These are phyloP conservation scores for Vultur gryphus DNA, from an alignment of 2,797 vertebrate species.

Conservation along the genomic window DNA sequence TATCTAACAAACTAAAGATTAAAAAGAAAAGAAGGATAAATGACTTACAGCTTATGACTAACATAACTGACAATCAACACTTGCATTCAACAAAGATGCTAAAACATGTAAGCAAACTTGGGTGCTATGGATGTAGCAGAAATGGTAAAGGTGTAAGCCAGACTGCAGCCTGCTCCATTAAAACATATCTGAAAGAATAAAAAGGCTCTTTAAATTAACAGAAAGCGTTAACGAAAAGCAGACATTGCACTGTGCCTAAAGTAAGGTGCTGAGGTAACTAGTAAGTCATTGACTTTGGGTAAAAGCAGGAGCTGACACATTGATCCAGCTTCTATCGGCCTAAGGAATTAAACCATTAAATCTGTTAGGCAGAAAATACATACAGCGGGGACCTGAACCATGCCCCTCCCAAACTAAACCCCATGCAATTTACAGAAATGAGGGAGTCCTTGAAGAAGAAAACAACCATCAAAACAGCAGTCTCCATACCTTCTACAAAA, in stretches of 20 bases:
- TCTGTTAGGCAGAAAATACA: background rate
- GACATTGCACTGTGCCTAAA: background rate
- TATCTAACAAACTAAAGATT: constrained; percentile 32
- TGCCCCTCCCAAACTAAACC: background rate
- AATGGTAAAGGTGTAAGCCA: constrained; percentile 56
- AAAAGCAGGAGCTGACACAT: background rate
- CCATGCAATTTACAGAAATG: background rate
- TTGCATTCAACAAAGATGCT: constrained; percentile 32
- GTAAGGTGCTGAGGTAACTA: background rate
- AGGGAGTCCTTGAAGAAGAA: background rate
- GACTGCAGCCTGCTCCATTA: constrained; percentile 4
- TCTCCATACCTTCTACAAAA: background rate
- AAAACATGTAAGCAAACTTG: constrained; percentile 32
- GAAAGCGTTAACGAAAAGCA: background rate
- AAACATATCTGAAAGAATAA: constrained; percentile 34
- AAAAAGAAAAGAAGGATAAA: constrained; percentile 47
- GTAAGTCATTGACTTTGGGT: background rate
- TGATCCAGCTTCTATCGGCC: background rate
- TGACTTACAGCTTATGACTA: constrained; percentile 15
- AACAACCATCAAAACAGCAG: background rate
- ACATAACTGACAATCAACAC: constrained; percentile 13
- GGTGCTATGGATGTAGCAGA: constrained; percentile 13
- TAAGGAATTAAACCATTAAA: background rate
- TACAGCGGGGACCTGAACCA: background rate
- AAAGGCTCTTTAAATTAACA: constrained; percentile 19